phyloP scores from a whole-genome alignment of 2,113 vertebrate genomes.

The Pachycephala philippinensis region DNA sequence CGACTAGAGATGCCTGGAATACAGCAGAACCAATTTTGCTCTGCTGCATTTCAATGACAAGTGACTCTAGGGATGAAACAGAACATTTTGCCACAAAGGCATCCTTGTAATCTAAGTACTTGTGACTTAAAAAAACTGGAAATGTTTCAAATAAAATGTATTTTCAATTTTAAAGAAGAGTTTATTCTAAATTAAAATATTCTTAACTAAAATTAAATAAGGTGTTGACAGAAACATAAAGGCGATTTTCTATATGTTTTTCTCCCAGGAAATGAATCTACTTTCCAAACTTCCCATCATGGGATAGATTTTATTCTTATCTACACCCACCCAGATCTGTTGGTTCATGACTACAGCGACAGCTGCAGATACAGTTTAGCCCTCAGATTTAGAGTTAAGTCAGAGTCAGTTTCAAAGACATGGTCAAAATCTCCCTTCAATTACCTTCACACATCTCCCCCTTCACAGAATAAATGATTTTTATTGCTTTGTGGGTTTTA shows the following conservation, averaged over 20 bases:
- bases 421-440: slow-evolving; percentile 6
- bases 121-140: neutral
- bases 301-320: neutral
- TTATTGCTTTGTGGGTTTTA: slow-evolving; percentile 34
- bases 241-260: neutral
- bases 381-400: slow-evolving; percentile 23
- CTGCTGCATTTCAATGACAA: neutral
- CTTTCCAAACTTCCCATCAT: neutral
- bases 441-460: neutral
- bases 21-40: neutral
- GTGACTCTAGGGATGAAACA: neutral
- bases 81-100: neutral
- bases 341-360: neutral
- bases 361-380: neutral
- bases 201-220: neutral
- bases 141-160: neutral
- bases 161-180: neutral
- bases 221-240: neutral
- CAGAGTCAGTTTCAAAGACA: neutral
- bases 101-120: neutral
- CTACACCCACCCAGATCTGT: neutral
- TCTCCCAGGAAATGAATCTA: neutral
- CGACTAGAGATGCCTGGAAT: neutral
- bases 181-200: neutral
- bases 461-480: slow-evolving; percentile 28